Base-by-base conservation (phyloP, 2,888 invertebrate species). In the Sphaeridia pumilis region DNA sequence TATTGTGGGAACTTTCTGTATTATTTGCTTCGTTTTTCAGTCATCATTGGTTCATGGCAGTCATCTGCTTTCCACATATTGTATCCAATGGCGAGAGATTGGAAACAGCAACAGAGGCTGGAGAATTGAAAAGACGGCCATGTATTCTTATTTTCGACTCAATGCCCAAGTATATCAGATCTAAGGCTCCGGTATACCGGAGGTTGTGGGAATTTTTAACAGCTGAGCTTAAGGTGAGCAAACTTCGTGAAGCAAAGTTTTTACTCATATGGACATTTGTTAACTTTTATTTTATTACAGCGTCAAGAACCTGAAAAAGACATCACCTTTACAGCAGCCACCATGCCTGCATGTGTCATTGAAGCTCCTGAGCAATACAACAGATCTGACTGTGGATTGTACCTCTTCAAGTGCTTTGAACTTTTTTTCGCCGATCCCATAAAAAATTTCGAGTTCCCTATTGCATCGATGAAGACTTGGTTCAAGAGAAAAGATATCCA, bases 291-390 rank as follows among this genome's bases (percentile, higher is more conserved):
- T 42, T n/a, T n/a, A 14, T 42, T 14, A 10, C 25, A 20, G 34
- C 10, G 26, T 4, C 28, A 31, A 31, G 36, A 48, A 22, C n/a
- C 36, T 10, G 21, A 25, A 26, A 41, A 20, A 4, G 48, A 36
- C 14, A 25, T 48, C 67, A 71, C 78, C 46, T 92, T 87, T 69
- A 83, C 81, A 60, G 88, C 85, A 69, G 82, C 84, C 65, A 83
- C 82, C 41, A 86, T 94, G 66, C 84, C 84, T 67, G 93, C 90
- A 4, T 80, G 82, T 61, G 82, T 82, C 67, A 88, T 89, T 0
- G 87, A 86, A 74, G 88, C 92, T 59, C 97, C 97, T n/a, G 93
- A 95, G 69, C 98, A 98, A 73, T 87, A 83, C 61, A 98, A 98
- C 74, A 93, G 84, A 69, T 88, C 87, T 35, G 98, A 98, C 71